Evolutionary conservation across 2,888 invertebrate species (phyloP).

Genomic region (Hemistola chrysoprasaria): DNA sequence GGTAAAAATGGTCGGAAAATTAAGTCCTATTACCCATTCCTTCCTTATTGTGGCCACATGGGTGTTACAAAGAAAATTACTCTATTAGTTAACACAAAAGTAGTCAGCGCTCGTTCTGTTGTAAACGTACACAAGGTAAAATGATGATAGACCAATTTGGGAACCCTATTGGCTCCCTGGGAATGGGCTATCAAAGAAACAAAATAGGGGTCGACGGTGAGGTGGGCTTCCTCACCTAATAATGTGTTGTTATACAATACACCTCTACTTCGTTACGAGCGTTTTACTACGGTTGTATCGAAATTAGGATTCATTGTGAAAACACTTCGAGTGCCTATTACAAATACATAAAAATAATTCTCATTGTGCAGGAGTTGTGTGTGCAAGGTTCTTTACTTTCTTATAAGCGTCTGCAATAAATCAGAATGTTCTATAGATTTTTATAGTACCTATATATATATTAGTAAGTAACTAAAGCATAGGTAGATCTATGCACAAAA

Average conservation of each 20-base stretch:
- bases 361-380: too few relatives aligned
- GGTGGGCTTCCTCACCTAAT: slow-evolving; percentile 24
- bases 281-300: slow-evolving; percentile 2
- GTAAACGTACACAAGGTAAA: slow-evolving; percentile 29
- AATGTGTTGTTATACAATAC: slow-evolving; percentile 23
- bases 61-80: slow-evolving; percentile 12
- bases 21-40: background rate
- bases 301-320: background rate
- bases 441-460: too few relatives aligned
- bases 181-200: slow-evolving; percentile 29
- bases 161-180: slow-evolving; percentile 24
- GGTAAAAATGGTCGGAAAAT: too few relatives aligned
- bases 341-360: too few relatives aligned
- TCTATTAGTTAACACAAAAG: slow-evolving; percentile 26
- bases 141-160: slow-evolving; percentile 34
- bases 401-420: too few relatives aligned
- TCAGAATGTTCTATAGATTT: too few relatives aligned
- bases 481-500: too few relatives aligned
- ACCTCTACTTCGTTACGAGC: slow-evolving; percentile 8
- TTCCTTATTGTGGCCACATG: slow-evolving; percentile 1
- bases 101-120: slow-evolving; percentile 19
- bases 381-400: too few relatives aligned
- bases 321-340: too few relatives aligned
- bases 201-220: slow-evolving; percentile 22
- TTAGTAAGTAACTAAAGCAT: too few relatives aligned